Conservation (phyloP, 2,113 vertebrate genomes). For the Alectura lathami region DNA sequence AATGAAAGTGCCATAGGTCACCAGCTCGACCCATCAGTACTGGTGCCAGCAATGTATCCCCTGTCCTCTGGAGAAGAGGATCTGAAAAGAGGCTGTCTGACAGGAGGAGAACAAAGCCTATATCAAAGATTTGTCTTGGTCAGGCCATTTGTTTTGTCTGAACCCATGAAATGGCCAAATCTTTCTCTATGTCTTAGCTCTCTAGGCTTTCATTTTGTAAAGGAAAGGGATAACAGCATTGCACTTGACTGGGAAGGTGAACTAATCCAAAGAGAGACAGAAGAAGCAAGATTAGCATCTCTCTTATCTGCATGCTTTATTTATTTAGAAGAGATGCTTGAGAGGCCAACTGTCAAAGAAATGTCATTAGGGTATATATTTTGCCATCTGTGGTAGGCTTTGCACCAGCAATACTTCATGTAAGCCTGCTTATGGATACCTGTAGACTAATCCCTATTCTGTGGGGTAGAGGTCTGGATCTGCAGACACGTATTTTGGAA, state of each 20-base stretch:
- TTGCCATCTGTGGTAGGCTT: rapidly evolving
- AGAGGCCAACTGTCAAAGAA: background rate
- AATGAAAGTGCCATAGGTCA: background rate
- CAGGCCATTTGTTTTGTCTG: rapidly evolving
- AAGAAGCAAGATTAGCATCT: background rate
- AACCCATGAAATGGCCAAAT: background rate
- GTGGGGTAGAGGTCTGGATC: background rate
- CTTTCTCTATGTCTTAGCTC: background rate
- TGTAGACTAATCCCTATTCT: background rate
- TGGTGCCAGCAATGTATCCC: background rate
- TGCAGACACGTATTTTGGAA: background rate
- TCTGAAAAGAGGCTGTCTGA: background rate
- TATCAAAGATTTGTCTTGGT: background rate
- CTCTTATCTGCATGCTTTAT: background rate
- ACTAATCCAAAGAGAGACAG: background rate
- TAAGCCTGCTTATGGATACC: background rate
- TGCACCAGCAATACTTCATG: background rate
- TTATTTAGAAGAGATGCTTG: background rate
- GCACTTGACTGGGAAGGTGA: background rate
- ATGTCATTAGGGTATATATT: background rate
- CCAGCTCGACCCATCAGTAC: background rate
- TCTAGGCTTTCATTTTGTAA: background rate
- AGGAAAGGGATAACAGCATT: background rate
- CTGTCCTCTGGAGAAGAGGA: background rate
- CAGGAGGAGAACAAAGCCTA: background rate